These are phyloP conservation scores for Euwallacea fornicatus DNA, from an alignment of 1,140 invertebrate genomes.

Conservation along the genomic window DNA sequence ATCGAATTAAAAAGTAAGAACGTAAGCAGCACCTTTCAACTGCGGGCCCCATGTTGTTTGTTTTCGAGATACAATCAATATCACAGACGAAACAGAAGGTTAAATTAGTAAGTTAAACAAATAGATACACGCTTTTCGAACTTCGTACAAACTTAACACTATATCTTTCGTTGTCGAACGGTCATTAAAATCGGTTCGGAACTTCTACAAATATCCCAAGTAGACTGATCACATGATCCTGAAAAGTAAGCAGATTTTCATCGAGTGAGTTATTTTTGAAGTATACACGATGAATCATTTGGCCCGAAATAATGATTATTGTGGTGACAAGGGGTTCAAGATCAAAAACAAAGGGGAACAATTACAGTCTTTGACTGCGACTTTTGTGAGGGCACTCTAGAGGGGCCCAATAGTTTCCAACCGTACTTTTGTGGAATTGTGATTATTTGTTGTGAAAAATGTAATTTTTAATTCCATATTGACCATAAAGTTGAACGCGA, in stretches of 20 bases:
- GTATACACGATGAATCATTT: slow-evolving; percentile 27
- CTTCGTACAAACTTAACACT: slow-evolving; percentile 21
- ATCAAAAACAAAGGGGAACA: no score
- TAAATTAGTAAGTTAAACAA: slow-evolving; percentile 24
- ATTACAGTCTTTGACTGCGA: no score
- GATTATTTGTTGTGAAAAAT: no score
- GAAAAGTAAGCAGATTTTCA: slow-evolving; percentile 35
- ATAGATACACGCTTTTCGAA: slow-evolving; percentile 20
- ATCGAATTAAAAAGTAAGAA: background rate
- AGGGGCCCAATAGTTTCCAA: no score
- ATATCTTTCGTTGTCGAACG: slow-evolving; percentile 37
- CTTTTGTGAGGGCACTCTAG: no score
- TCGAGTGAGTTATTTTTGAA: slow-evolving; percentile 36
- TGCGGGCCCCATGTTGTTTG: slow-evolving; percentile 29
- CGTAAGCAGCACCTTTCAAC: slow-evolving; percentile 26
- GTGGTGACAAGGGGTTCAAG: no score
- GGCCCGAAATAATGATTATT: no score
- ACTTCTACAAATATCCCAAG: slow-evolving; percentile 23
- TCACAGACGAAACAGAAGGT: slow-evolving; percentile 29
- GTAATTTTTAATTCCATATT: no score
- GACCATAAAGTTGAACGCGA: no score
- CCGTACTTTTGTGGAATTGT: no score
- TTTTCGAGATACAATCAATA: slow-evolving; percentile 12
- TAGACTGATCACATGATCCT: slow-evolving; percentile 27
- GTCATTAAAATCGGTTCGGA: slow-evolving; percentile 29